Conservation (phyloP, 1,140 invertebrate species). For the Pseudoatta argentina region DNA sequence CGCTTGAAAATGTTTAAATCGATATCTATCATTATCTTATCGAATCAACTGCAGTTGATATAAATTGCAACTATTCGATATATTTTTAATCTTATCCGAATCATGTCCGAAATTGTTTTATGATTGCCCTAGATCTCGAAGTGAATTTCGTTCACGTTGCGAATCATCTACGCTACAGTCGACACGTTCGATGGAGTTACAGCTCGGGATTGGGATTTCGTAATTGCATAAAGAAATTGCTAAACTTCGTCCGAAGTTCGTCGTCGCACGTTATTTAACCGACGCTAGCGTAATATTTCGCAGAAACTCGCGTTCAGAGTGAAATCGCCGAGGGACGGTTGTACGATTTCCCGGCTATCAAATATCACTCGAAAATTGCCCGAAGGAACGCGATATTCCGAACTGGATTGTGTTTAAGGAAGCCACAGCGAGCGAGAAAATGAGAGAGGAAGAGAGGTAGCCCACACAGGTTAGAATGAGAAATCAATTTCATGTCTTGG, state of each 20-base stretch:
- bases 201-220: neutral
- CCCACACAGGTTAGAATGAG: neutral
- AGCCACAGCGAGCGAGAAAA: constrained; percentile 60
- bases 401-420: constrained; percentile 57
- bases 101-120: neutral
- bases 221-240: constrained; percentile 43
- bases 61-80: neutral
- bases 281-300: constrained; percentile 61
- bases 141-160: constrained; percentile 15
- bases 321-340: constrained; percentile 29
- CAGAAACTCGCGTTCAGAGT: constrained; percentile 43
- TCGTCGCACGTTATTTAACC: constrained; percentile 55
- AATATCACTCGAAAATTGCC: constrained; percentile 72
- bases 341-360: constrained; percentile 73
- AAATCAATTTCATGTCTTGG: constrained; percentile 15
- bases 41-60: too few relatives aligned
- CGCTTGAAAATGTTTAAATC: neutral
- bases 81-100: constrained; percentile 1
- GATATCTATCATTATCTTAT: too few relatives aligned
- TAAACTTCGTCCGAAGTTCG: constrained; percentile 33
- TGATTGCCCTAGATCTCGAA: neutral
- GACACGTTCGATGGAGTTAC: constrained; percentile 19
- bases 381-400: constrained; percentile 71
- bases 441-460: neutral
- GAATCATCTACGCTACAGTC: neutral